phyloP scores from a whole-genome alignment of 2,113 vertebrate genomes.

The Leptocoma aspasia region DNA sequence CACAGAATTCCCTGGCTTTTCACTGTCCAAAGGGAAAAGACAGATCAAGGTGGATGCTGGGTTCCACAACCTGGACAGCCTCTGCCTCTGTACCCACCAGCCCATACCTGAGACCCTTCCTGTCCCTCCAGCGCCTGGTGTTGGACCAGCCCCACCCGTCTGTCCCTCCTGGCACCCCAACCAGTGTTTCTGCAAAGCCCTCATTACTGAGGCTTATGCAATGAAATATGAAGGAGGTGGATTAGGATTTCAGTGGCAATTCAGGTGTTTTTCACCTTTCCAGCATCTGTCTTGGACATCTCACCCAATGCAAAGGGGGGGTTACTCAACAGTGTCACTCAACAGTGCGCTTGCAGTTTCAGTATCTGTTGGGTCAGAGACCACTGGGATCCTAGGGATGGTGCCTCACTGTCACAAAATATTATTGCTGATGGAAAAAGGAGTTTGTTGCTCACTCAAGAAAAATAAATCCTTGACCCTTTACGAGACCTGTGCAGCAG shows the following conservation, averaged over 20 bases:
- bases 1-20: not conserved
- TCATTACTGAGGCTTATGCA: not conserved
- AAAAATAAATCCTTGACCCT: conserved; percentile 61
- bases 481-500: conserved; percentile 21
- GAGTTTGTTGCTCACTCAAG: not conserved
- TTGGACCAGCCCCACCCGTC: rapidly evolving
- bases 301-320: rapidly evolving
- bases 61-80: not conserved
- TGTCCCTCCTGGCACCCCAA: not conserved
- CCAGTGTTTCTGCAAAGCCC: not conserved
- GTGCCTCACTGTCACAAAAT: not conserved
- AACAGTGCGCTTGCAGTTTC: rapidly evolving
- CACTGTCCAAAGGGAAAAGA: not conserved
- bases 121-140: rapidly evolving
- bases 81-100: not conserved
- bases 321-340: too few relatives aligned
- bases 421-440: conserved; percentile 4
- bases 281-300: not conserved
- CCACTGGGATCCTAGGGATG: not conserved
- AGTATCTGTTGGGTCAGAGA: not conserved
- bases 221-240: not conserved
- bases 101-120: not conserved
- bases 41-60: not conserved
- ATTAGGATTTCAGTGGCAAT: not conserved
- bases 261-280: not conserved